Evolutionary conservation across 2,888 invertebrate species (phyloP).

Genomic region (Glyphotaelius pellucidus): DNA sequence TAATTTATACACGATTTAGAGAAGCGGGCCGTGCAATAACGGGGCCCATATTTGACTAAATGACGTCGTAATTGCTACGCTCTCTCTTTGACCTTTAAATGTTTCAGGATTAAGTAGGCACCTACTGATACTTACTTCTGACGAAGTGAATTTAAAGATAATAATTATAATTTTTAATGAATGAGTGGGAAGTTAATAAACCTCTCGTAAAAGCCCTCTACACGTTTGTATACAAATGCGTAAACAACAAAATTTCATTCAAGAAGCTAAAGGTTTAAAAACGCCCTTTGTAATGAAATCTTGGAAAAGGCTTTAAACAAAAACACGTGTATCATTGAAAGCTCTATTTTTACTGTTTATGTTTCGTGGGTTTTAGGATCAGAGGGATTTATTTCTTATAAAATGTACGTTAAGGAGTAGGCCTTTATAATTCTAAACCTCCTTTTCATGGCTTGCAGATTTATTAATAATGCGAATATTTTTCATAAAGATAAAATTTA

Average conservation of each 20-base stretch:
- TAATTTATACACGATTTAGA: constrained; percentile 44
- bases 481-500: too few relatives aligned
- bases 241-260: neutral
- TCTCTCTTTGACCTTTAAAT: constrained; percentile 5
- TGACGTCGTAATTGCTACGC: constrained; percentile 3
- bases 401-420: too few relatives aligned
- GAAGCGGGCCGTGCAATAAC: constrained; percentile 11
- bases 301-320: neutral
- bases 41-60: constrained; percentile 38
- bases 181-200: neutral
- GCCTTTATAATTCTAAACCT: too few relatives aligned
- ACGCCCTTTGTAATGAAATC: neutral
- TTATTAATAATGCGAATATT: too few relatives aligned
- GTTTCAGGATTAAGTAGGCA: neutral
- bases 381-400: too few relatives aligned
- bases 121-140: neutral
- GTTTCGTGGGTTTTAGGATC: too few relatives aligned
- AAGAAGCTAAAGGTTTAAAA: neutral
- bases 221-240: neutral
- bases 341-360: neutral
- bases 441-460: too few relatives aligned
- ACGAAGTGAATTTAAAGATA: neutral
- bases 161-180: neutral
- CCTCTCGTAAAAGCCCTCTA: neutral
- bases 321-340: neutral